phyloP scores from a whole-genome alignment of 1,140 invertebrate species.

The Matsumurasca onukii region DNA sequence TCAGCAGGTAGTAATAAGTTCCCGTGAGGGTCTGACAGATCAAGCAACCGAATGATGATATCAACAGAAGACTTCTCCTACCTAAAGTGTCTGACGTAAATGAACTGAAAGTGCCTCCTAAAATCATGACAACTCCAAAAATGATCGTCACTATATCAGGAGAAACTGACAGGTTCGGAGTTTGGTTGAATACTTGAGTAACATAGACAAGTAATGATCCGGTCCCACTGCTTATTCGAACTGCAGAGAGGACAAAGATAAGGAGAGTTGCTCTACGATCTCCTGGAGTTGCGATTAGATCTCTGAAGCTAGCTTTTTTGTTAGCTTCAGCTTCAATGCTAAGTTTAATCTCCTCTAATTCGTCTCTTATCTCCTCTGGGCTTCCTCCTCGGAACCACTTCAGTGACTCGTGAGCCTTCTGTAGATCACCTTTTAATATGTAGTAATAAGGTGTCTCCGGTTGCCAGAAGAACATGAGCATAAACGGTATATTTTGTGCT shows the following conservation, averaged over 20 bases:
- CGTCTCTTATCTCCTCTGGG: constrained; percentile 50
- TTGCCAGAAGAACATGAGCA: constrained; percentile 67
- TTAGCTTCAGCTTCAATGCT: constrained; percentile 34
- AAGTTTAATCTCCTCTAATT: constrained; percentile 35
- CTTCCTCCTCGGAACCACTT: constrained; percentile 50
- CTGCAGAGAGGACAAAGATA: constrained; percentile 62
- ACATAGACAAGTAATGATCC: constrained; percentile 72
- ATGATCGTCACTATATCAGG: constrained; percentile 60
- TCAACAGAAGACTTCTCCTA: constrained; percentile 63
- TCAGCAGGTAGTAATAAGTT: constrained; percentile 61
- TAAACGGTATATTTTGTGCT: constrained; percentile 59
- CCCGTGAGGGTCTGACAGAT: constrained; percentile 48
- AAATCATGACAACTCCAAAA: constrained; percentile 64
- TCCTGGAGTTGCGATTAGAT: constrained; percentile 53
- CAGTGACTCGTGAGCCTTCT: constrained; percentile 51
- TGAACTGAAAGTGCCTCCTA: constrained; percentile 61
- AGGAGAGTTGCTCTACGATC: constrained; percentile 66
- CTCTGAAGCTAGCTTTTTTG: constrained; percentile 35
- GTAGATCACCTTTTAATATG: constrained; percentile 55
- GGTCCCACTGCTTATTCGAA: constrained; percentile 74
- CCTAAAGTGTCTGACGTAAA: constrained; percentile 70
- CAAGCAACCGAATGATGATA: constrained; percentile 12
- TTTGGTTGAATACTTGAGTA: constrained; percentile 66
- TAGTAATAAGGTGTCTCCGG: constrained; percentile 80
- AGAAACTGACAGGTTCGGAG: constrained; percentile 50